Evolutionary conservation across 1,140 invertebrate species (phyloP), one percentile per base, ranked within the genome.

Genomic region (Zaprionus taronus): DNA sequence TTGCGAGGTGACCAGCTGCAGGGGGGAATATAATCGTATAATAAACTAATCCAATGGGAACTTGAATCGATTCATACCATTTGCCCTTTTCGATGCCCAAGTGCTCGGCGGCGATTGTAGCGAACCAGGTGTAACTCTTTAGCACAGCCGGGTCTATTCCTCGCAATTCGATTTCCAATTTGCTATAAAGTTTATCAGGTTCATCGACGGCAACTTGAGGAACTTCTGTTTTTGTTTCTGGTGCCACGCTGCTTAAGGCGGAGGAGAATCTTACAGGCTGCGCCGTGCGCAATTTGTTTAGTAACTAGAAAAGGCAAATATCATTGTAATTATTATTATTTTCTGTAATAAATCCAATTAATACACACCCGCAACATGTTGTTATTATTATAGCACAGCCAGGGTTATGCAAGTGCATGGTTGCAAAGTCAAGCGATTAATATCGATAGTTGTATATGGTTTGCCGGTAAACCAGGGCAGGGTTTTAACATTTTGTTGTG

Each of bases 61-160:
- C 41, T 17, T 2, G 4, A 47, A 47, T 47, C 0, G 6, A 5
- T 0, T 91, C 93, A 93, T 93, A 97, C 96, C 96, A 95, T 93
- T 96, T 95, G 31, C 95, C 95, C 41, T 97, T 93, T 91, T 95
- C 94, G 76, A 99, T 95, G 26, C 95, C 95, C 68, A 99, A 94
- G 93, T 98, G 94, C 64, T 94, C 94, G 1, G 97, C 97, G 49
- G 97, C 95, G 58, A 95, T 95, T 12, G 94, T 94, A n/a, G 96
- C 94, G 94, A 98, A 99, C 94, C 95, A 95, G 61, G 95, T 95
- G 93, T 98, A 99, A 94, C 98, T 99, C 58, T 96, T 95, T 4
- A 99, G 92, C 5, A 99, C 97, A 5, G 96, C 96, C 17, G 95
- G 95, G 92, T 99, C 98, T 92, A 98, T 96, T 38, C 97, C 96